Conservation (phyloP, 2,113 vertebrate genomes). For the Myanophis thanlyinensis region DNA sequence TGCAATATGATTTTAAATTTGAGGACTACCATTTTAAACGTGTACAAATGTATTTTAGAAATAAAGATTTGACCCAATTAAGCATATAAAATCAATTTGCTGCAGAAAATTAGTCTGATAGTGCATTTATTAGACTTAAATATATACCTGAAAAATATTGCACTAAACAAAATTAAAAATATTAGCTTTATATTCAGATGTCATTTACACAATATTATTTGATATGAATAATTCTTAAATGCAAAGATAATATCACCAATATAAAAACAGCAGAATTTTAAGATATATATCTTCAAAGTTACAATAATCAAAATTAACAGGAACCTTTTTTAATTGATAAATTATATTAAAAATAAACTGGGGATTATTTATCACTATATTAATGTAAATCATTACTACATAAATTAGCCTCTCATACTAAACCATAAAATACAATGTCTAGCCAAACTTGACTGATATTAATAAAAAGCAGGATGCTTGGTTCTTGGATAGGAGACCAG, state of each 20-base stretch:
- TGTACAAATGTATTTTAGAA: background rate
- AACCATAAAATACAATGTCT: background rate
- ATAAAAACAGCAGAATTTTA: background rate
- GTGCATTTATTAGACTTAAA: constrained; percentile 8
- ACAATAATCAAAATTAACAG: background rate
- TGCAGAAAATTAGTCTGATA: background rate
- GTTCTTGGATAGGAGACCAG: background rate
- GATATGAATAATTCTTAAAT: background rate
- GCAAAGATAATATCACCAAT: background rate
- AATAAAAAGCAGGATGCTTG: background rate
- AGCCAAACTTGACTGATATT: background rate
- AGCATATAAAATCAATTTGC: background rate
- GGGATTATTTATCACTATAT: background rate
- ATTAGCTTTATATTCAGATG: constrained; percentile 1
- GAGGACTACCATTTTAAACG: background rate
- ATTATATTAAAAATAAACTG: background rate
- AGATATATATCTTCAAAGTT: background rate
- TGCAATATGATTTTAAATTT: background rate
- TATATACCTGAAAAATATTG: constrained; percentile 10
- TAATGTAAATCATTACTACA: background rate
- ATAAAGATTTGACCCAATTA: background rate
- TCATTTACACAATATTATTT: background rate
- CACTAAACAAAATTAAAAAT: constrained; percentile 12
- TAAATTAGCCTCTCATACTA: background rate
- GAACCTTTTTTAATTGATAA: background rate